Percentiles rank a stretch among this genome's conserved stretches.
Evolutionary conservation across 2,888 invertebrate genomes (phyloP).

Genomic region (Automeris io): DNA sequence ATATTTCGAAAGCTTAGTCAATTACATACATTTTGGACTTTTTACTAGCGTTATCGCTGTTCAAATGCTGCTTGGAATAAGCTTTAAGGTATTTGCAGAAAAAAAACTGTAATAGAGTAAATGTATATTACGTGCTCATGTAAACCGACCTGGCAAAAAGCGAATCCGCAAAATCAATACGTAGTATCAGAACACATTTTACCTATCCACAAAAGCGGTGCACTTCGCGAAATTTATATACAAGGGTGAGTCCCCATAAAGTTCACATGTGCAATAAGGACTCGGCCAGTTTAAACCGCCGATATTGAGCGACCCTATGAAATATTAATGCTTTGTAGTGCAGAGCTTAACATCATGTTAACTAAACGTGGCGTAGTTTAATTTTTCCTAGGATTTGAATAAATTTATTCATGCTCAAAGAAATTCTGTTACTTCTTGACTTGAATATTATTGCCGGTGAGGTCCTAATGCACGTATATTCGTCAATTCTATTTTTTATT

Average conservation of each 20-base stretch:
- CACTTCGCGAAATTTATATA: conserved; percentile 68
- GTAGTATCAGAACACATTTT: conserved; percentile 48
- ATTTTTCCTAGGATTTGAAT: no score
- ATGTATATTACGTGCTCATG: not conserved
- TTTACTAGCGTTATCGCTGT: no score
- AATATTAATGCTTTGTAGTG: conserved; percentile 58
- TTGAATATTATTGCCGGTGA: no score
- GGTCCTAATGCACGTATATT: no score
- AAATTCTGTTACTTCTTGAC: no score
- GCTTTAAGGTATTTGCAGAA: no score
- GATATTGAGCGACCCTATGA: conserved; percentile 58
- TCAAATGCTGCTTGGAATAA: no score
- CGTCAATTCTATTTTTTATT: no score
- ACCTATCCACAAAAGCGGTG: conserved; percentile 59
- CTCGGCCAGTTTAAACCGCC: conserved; percentile 63
- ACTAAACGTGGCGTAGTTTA: conserved; percentile 15
- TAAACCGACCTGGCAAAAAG: conserved; percentile 5
- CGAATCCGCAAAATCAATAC: conserved; percentile 63
- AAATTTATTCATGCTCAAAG: no score
- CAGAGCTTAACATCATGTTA: conserved; percentile 30
- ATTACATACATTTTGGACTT: no score
- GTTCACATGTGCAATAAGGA: conserved; percentile 68
- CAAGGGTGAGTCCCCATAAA: conserved; percentile 65
- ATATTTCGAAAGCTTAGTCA: no score
- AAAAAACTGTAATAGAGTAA: no score